Percentiles rank a stretch among this genome's conserved stretches.
phyloP scores from a whole-genome alignment of 92 coral and sea anemone species.

The Paragorgia papillata region DNA sequence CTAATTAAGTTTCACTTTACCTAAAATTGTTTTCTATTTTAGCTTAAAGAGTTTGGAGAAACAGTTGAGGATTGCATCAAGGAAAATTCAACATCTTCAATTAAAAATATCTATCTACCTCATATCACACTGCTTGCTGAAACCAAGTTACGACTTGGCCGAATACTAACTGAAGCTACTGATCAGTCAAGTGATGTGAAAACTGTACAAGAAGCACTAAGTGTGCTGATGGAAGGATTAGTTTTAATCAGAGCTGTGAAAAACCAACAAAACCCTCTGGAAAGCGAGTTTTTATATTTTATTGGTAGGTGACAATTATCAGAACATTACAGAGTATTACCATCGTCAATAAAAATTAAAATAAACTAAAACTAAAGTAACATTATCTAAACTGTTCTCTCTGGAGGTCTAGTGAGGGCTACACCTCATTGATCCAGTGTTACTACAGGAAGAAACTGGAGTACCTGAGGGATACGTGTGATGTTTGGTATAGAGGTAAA shows the following conservation, averaged over 20 bases:
- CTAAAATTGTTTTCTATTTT: background rate
- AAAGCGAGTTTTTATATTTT: conserved; percentile 78
- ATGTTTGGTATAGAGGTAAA: too few species aligned
- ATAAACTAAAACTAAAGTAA: too few species aligned
- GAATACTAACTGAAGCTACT: conserved; percentile 41
- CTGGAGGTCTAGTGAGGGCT: too few species aligned
- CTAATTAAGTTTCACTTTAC: too few species aligned
- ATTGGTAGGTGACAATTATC: conserved; percentile 68
- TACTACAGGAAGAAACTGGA: too few species aligned
- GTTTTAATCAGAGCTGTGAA: conserved; percentile 60
- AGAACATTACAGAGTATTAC: too few species aligned
- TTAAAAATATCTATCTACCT: conserved; percentile 66
- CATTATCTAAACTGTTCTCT: too few species aligned
- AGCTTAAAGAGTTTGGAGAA: conserved; percentile 81
- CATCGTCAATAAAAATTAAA: too few species aligned
- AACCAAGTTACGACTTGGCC: conserved; percentile 79
- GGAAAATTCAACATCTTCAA: conserved; percentile 65
- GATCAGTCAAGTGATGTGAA: conserved; percentile 46
- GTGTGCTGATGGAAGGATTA: conserved; percentile 71
- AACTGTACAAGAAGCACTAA: conserved; percentile 53
- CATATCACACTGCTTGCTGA: conserved; percentile 69
- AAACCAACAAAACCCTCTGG: conserved; percentile 68
- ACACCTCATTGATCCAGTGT: too few species aligned
- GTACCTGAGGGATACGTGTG: too few species aligned
- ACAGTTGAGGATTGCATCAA: conserved; percentile 52